A percentile compares a stretch with the other conserved stretches of the same genome.
These are phyloP conservation scores for Clinocottus analis DNA, from an alignment of 2,113 vertebrate genomes.

Conservation along the genomic window DNA sequence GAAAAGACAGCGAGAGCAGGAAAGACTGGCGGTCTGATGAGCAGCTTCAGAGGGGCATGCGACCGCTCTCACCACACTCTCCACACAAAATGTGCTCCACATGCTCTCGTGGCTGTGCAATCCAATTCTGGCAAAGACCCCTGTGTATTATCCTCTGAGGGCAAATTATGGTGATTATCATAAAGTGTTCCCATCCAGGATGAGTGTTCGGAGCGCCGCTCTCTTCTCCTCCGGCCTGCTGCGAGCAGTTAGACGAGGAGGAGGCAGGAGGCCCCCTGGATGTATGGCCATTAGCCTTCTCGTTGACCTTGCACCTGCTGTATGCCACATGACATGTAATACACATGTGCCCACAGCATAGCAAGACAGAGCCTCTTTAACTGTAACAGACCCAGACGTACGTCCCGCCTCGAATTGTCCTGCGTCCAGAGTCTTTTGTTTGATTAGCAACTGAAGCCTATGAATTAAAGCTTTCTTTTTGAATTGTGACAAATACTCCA, in stretches of 20 bases:
- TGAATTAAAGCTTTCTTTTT: conserved; percentile 9
- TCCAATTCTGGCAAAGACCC: conserved; percentile 69
- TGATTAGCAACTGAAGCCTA: neutral
- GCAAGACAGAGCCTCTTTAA: conserved; percentile 8
- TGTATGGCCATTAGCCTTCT: conserved; percentile 68
- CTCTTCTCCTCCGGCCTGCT: conserved; percentile 48
- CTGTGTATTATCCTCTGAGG: conserved; percentile 72
- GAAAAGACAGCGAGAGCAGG: conserved; percentile 18
- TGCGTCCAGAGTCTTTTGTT: neutral
- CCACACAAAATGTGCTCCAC: conserved; percentile 72
- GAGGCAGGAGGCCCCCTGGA: conserved; percentile 44
- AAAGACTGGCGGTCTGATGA: conserved; percentile 41
- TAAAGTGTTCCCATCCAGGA: conserved; percentile 83
- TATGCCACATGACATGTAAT: conserved; percentile 52
- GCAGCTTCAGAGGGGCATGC: conserved; percentile 58
- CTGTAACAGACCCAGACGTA: conserved; percentile 1
- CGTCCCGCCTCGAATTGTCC: neutral
- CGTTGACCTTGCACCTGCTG: conserved; percentile 74
- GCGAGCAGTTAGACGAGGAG: conserved; percentile 57
- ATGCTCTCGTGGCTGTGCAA: conserved; percentile 70
- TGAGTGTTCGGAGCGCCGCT: conserved; percentile 35
- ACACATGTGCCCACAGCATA: conserved; percentile 48
- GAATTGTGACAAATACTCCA: neutral
- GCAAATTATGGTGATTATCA: conserved; percentile 82
- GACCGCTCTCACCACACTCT: conserved; percentile 64